Evolutionary conservation across 2,888 invertebrate species (phyloP).

Genomic region (Drosophila rellima): DNA sequence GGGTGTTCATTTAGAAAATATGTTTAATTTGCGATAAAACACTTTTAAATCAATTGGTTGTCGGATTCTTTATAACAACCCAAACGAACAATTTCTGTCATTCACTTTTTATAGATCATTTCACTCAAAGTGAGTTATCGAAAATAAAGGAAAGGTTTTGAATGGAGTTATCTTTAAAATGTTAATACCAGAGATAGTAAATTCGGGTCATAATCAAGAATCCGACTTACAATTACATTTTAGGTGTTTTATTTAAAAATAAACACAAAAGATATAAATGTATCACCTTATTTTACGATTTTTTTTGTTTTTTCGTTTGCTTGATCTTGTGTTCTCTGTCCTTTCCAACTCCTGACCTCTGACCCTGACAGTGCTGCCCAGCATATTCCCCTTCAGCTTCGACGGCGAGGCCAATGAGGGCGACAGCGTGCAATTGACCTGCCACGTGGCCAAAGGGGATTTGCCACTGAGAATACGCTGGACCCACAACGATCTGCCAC

Average conservation of each 20-base stretch:
- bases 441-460: slow-evolving; percentile 89
- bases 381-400: slow-evolving; percentile 86
- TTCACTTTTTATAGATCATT: not conserved
- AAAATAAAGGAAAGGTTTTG: too few species aligned
- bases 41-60: not conserved
- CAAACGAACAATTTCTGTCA: too few species aligned
- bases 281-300: not conserved
- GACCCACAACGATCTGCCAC: slow-evolving; percentile 86
- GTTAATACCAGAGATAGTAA: too few species aligned
- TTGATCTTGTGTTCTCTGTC: slow-evolving; percentile 20
- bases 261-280: not conserved
- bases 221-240: not conserved
- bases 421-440: slow-evolving; percentile 88
- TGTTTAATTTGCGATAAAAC: not conserved
- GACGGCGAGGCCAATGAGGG: slow-evolving; percentile 88
- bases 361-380: slow-evolving; percentile 88
- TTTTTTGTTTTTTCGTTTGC: slow-evolving; percentile 18
- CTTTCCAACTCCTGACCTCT: slow-evolving; percentile 1
- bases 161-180: too few species aligned
- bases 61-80: not conserved
- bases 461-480: slow-evolving; percentile 89
- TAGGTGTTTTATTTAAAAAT: not conserved
- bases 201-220: too few species aligned
- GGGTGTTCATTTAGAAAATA: not conserved
- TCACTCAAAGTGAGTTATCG: too few species aligned